Conservation (phyloP, 2,797 vertebrate species). For the Enteromius thamalakanensis region DNA sequence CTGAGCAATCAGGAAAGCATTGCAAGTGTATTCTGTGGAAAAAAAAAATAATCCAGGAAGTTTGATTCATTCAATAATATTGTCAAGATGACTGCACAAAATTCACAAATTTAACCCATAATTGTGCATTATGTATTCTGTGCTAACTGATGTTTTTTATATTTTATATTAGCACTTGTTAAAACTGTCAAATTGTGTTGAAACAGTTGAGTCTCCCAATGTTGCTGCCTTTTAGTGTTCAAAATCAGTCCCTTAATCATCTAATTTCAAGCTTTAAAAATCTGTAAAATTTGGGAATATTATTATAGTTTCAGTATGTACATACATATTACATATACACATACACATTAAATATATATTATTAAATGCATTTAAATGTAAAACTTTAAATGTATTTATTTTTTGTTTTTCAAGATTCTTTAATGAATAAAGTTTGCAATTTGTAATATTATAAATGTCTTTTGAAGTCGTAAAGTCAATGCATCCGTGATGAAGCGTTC, state of each 20-base stretch:
- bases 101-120: background rate
- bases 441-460: background rate
- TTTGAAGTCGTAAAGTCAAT: background rate
- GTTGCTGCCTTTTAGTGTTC: background rate
- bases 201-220: background rate
- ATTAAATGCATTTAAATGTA: no score
- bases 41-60: background rate
- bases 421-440: background rate
- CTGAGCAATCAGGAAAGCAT: background rate
- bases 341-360: no score
- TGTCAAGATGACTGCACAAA: background rate
- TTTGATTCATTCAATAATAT: background rate
- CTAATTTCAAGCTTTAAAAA: background rate
- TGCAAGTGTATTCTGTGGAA: background rate
- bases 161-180: background rate
- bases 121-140: background rate
- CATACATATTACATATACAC: no score
- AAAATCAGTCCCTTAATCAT: background rate
- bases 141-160: background rate
- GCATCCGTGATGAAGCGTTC: background rate
- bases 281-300: background rate
- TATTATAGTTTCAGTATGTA: background rate
- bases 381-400: no score
- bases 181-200: background rate
- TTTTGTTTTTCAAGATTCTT: background rate